Base-by-base conservation (phyloP, 2,797 vertebrate genomes). In the Rallus crepitans region DNA sequence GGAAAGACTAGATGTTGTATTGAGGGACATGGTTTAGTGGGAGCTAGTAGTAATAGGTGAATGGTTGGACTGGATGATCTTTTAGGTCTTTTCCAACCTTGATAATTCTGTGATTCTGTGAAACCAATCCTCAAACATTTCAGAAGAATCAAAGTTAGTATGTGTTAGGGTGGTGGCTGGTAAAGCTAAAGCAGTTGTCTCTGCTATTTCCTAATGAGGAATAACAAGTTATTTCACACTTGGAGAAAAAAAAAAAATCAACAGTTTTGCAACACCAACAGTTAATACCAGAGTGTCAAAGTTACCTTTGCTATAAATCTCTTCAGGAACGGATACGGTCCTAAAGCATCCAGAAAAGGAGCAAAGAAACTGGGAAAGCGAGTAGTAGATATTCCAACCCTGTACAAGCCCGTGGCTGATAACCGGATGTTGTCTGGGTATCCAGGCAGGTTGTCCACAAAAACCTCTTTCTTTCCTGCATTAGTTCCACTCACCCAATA, bases 351-450 rank as follows among this genome's bases (percentile, higher is more conserved):
- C 93, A 98, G 94, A 94, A 98, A 98, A 24, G 98, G 98, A 72
- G 98, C 97, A 40, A 97, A 52, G 73, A 92, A 91, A 55, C 91
- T 94, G n/a, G 83, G 86, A 82, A 98, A 98, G 16, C 95, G 94
- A 16, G 97, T 89, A 13, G 98, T 98, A 6, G 97, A 96, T 82
- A 98, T 96, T 87, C 98, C 98, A 50, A 98, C 97, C 88, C 98
- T 96, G 90, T 98, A 98, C 2, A 98, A 98, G 15, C 97, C 93
- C 4, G 55, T 97, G 87, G 97, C 95, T 63, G 98, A 98, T 13
- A 96, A 96, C 50, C 98, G 97, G 68, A 98, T 98, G 97, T 98
- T 98, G 97, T 98, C 98, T 1, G 98, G 98, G 90, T 98, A 98
- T 89, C 98, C 98, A 23, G 98, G 97, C 97, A 98, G 97, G 96